phyloP scores from a whole-genome alignment of 2,797 vertebrate genomes.

The Malacoraja senta region DNA sequence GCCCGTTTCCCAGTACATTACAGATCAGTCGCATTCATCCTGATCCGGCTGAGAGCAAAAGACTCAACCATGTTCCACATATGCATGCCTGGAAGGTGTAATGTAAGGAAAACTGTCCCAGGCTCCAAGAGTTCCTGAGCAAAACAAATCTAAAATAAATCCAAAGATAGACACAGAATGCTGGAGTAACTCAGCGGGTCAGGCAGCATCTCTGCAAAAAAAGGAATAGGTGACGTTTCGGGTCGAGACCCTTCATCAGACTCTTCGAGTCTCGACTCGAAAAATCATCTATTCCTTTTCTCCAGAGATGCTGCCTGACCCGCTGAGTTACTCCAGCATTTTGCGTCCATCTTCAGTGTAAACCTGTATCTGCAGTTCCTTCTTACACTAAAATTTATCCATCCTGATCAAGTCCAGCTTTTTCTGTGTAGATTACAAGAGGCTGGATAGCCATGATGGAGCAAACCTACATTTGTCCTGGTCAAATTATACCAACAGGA shows the following conservation, averaged over 20 bases:
- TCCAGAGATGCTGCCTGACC: too few relatives aligned
- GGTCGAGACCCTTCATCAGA: too few relatives aligned
- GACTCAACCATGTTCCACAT: background rate
- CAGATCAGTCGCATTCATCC: conserved; percentile 3
- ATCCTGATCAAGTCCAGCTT: background rate
- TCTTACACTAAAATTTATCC: background rate
- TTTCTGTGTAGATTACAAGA: background rate
- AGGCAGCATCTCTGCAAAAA: too few relatives aligned
- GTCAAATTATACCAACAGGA: background rate
- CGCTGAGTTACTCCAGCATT: too few relatives aligned
- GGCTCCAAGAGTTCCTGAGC: background rate
- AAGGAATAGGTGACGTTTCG: too few relatives aligned
- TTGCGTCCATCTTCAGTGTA: too few relatives aligned
- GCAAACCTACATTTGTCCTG: background rate
- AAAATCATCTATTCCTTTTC: too few relatives aligned
- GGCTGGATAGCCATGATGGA: background rate
- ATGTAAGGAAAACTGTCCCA: background rate
- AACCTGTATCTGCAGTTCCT: too few relatives aligned
- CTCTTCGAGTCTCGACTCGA: too few relatives aligned
- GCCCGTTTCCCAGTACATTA: background rate
- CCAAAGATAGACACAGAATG: too few relatives aligned
- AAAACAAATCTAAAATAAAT: background rate
- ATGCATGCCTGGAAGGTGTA: background rate
- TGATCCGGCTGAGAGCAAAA: background rate
- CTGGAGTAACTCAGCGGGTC: too few relatives aligned